Evolutionary conservation across 1,140 invertebrate genomes (phyloP), one percentile per base, ranked within the genome.

Genomic region (Wasmannia auropunctata): DNA sequence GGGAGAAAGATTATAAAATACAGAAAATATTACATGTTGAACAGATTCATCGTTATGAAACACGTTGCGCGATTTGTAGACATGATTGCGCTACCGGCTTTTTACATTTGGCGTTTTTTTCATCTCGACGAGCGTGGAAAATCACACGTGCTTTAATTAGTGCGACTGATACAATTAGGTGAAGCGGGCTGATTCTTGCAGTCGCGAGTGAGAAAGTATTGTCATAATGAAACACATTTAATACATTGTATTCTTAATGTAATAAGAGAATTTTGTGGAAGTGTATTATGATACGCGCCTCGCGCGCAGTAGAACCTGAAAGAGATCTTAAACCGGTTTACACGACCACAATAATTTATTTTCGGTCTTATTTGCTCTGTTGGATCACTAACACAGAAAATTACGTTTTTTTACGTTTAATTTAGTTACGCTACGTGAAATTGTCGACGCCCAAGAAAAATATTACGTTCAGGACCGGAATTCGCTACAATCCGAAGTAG

Each of bases 81-180:
- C 28, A 72, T 74, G 19, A 34, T 83, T 83, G 37, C 51, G 34
- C n/a, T 69, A 69, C 51, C 3, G 6, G 5, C 37, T 72, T 51
- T 22, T 72, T 46, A 58, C 2, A 46, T 74, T 28, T 83, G 6
- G 2, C n/a, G 3, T 67, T 67, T 74, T 70, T 83, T 80, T 72
- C 51, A 72, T 81, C 46, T 46, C 11, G 11, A 72, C 11, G 16
- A 83, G 37, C 67, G 51, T 72, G 67, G 65, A 83, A 83, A 72
- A 83, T 58, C 65, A 72, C 37, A 43, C 37, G 40, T 74, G 40
- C 2, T 83, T 56, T 72, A 83, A 83, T 83, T 83, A 83, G n/a
- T 16, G 51, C 34, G 65, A 70, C 34, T 56, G 11, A 58, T 81
- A 81, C 25, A 70, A 72, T 74, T 74, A 58, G n/a, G 6, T 46